Evolutionary conservation across 2,888 invertebrate species (phyloP), one percentile per base, ranked within the genome.

Genomic region (Notocelia uddmanniana): DNA sequence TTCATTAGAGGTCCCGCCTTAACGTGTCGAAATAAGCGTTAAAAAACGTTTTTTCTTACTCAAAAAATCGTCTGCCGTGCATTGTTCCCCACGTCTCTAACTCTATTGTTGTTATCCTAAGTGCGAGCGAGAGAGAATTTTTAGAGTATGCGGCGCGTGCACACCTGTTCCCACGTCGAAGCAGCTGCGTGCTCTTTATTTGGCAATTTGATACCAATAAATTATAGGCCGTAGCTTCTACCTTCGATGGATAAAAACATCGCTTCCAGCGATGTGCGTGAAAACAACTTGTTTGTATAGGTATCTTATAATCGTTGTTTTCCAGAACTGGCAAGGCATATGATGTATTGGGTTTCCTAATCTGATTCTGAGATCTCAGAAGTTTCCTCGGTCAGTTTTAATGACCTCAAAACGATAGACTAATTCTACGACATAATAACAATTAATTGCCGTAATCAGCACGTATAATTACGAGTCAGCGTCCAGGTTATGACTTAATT

Each of bases 151-250:
- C 77, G 85, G 81, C 89, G 82, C 85, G 88, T 84, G 86, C 83
- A 83, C 90, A 90, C 89, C 90, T 90, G 90, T 86, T 85, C 80
- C 76, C 75, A 75, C 76, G 77, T 78, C 69, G 69, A 76, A 77
- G 77, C 90, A 89, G 85, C 89, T 90, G 89, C 80, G n/a, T n/a
- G n/a, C 81, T 78, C 73, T 78, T 81, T 80, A 83, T 84, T 85
- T 83, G 82, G 80, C 78, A 76, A 76, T 74, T 74, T 77, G 80
- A 83, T 80, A 83, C 77, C 74, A 76, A 77, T 79, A 78, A 80
- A 82, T 81, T 80, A 79, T 71, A 68, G 68, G 72, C 67, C 34
- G 60, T 60, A 64, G 64, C 60, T 48, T 60, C 59, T 67, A 67
- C 62, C 54, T 66, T 21, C 37, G 59, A 41, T 34, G 70, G 66